These are phyloP conservation scores for Pristionchus arcanus DNA, from an alignment of 2,888 invertebrate species.

Conservation along the genomic window DNA sequence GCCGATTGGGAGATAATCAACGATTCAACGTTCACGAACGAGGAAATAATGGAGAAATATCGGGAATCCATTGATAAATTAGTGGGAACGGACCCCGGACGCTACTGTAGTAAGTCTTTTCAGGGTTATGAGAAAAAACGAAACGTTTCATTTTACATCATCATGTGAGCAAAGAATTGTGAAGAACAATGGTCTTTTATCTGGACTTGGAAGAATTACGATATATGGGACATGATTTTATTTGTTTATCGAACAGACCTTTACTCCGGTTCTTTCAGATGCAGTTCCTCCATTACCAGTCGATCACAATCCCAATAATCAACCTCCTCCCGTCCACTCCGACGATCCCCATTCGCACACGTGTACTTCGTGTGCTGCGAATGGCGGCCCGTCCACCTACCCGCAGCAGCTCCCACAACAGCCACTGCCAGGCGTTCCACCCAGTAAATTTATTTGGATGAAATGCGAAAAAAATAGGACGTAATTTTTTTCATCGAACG, in stretches of 20 bases:
- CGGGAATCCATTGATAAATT: neutral
- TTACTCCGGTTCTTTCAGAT: no score
- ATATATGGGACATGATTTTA: no score
- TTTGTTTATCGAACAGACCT: no score
- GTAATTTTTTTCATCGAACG: no score
- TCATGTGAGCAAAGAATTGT: no score
- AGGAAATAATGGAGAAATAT: neutral
- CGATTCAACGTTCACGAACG: neutral
- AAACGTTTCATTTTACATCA: no score
- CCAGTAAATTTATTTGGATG: neutral
- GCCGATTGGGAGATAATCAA: neutral
- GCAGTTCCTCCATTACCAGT: neutral
- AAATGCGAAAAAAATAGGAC: no score
- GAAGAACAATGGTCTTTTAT: no score
- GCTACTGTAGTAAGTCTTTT: no score
- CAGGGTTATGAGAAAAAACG: no score
- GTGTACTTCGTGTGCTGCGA: neutral
- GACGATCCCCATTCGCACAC: neutral
- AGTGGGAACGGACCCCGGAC: no score
- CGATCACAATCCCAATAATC: neutral
- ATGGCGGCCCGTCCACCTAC: slow-evolving; percentile 1
- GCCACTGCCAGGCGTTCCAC: neutral
- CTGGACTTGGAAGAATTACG: no score
- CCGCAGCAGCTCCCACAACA: neutral
- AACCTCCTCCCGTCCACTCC: neutral